Evolutionary conservation across 2,888 invertebrate species (phyloP).

Genomic region (Mythimna vitellina): DNA sequence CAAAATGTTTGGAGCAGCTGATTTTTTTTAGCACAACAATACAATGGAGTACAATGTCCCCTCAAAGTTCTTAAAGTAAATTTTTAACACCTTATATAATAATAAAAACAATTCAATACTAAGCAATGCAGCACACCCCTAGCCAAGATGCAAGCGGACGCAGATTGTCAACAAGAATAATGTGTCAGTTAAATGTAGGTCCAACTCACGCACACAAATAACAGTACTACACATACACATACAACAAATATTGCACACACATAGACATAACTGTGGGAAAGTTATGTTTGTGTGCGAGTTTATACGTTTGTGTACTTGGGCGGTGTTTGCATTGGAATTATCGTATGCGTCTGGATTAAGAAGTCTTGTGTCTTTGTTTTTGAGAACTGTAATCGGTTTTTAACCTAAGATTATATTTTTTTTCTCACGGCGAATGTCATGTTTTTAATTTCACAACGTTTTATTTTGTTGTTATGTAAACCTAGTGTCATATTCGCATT

Average conservation of each 20-base stretch:
- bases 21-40: too few relatives aligned
- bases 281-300: slow-evolving; percentile 11
- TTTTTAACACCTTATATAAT: too few relatives aligned
- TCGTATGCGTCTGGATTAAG: neutral
- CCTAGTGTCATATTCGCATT: too few relatives aligned
- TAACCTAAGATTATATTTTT: too few relatives aligned
- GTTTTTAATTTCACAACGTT: too few relatives aligned
- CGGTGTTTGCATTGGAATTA: neutral
- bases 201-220: slow-evolving; percentile 40
- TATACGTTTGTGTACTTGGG: neutral
- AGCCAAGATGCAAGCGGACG: slow-evolving; percentile 62
- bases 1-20: too few relatives aligned
- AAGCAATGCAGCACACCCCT: slow-evolving; percentile 44
- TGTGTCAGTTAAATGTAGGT: slow-evolving; percentile 57
- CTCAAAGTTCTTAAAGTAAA: too few relatives aligned
- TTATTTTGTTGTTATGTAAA: too few relatives aligned
- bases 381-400: too few relatives aligned
- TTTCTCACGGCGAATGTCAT: too few relatives aligned
- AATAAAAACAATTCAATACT: neutral
- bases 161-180: slow-evolving; percentile 64
- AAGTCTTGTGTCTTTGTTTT: neutral
- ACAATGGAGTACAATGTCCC: too few relatives aligned
- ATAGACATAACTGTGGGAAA: slow-evolving; percentile 36
- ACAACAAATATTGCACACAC: slow-evolving; percentile 6
- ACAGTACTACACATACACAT: neutral